Percentiles rank a stretch among this genome's conserved stretches.
Evolutionary conservation across 2,797 vertebrate genomes (phyloP).

Genomic region (Kryptolebias ocellatus): DNA sequence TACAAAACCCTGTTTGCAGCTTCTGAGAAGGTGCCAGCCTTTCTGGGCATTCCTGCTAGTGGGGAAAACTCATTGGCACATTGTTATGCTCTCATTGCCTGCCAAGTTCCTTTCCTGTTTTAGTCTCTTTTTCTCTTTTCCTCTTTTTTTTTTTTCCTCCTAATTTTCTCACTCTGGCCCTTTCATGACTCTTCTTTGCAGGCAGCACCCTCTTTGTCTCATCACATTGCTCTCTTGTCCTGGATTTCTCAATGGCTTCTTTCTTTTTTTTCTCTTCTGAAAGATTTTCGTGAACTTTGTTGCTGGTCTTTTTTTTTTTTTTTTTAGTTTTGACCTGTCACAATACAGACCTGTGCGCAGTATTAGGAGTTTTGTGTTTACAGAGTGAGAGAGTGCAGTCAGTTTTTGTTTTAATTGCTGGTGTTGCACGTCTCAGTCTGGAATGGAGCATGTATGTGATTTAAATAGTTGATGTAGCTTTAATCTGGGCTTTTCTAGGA

Average conservation of each 20-base stretch:
- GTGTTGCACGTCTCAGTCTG: slow-evolving; percentile 4
- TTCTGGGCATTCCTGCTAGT: slow-evolving; percentile 74
- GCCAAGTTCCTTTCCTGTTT: slow-evolving; percentile 74
- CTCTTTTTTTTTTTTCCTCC: slow-evolving; percentile 32
- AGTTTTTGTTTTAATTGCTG: slow-evolving; percentile 32
- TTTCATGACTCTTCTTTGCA: slow-evolving; percentile 60
- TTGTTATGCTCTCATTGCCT: slow-evolving; percentile 62
- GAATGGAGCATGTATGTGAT: slow-evolving; percentile 29
- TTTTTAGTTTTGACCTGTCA: slow-evolving; percentile 1
- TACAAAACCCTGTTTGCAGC: slow-evolving; percentile 66
- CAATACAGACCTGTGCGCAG: slow-evolving; percentile 19
- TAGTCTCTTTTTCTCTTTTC: slow-evolving; percentile 60
- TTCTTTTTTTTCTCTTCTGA: slow-evolving; percentile 35
- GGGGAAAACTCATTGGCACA: slow-evolving; percentile 67
- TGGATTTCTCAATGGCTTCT: slow-evolving; percentile 42
- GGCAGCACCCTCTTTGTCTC: slow-evolving; percentile 59
- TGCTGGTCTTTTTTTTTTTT: slow-evolving; percentile 36
- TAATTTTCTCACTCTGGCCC: slow-evolving; percentile 60
- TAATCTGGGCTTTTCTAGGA: slow-evolving; percentile 22
- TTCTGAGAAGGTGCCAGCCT: slow-evolving; percentile 72
- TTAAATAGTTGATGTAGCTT: slow-evolving; percentile 31
- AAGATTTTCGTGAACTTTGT: slow-evolving; percentile 54
- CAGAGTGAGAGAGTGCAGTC: slow-evolving; percentile 81
- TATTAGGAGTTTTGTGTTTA: slow-evolving; percentile 73
- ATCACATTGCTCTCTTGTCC: slow-evolving; percentile 56